Conservation (phyloP, 2,113 vertebrate genomes). For the Nothoprocta pentlandii region DNA sequence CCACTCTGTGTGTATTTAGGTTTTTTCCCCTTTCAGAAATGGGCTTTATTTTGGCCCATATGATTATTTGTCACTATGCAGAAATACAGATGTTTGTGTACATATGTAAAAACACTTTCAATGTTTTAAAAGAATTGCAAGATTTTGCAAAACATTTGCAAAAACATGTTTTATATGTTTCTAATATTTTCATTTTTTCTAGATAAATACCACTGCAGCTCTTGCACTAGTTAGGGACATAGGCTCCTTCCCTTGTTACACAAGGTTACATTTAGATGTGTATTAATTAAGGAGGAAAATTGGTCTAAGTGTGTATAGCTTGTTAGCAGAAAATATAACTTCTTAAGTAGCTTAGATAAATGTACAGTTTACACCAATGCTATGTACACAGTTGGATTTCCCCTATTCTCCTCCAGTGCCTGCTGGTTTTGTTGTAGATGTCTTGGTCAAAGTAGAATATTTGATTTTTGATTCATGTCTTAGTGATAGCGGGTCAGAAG, state of each 20-base stretch:
- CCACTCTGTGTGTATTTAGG: neutral
- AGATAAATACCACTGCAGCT: neutral
- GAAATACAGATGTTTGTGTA: neutral
- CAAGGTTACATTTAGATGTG: neutral
- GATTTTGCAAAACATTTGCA: too few species aligned
- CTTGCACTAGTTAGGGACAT: neutral
- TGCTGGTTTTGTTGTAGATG: neutral
- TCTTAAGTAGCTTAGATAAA: neutral
- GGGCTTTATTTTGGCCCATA: neutral
- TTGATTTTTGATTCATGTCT: neutral
- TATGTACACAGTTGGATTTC: neutral
- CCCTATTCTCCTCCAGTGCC: neutral
- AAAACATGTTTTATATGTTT: neutral
- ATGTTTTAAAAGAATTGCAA: too few species aligned
- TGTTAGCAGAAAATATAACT: neutral
- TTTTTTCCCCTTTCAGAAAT: neutral
- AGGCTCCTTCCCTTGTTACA: neutral
- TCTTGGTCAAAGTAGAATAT: neutral
- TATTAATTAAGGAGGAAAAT: neutral
- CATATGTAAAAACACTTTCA: too few species aligned
- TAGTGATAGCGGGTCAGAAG: neutral
- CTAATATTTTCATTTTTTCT: neutral
- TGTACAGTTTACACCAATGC: neutral
- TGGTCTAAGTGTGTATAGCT: neutral
- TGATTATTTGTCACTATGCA: neutral